Evolutionary conservation across 2,888 invertebrate genomes (phyloP).

Genomic region (Abrostola tripartita): DNA sequence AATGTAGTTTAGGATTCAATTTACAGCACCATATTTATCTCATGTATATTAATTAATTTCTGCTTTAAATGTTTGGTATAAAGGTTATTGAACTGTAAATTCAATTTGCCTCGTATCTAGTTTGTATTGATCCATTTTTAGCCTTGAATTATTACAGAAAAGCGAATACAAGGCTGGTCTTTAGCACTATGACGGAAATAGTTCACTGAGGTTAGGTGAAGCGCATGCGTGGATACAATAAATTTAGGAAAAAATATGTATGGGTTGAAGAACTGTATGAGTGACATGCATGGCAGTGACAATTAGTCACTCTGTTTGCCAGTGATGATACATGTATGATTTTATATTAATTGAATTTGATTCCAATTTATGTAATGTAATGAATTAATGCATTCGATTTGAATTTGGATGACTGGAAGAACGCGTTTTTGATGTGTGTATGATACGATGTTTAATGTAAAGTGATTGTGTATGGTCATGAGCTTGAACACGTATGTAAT

Average conservation of each 20-base stretch:
- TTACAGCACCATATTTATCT: not conserved
- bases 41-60: not conserved
- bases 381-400: too few relatives aligned
- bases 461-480: too few relatives aligned
- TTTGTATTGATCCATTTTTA: constrained; percentile 15
- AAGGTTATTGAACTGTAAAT: constrained; percentile 16
- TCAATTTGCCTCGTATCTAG: constrained; percentile 3
- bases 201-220: not conserved
- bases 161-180: constrained; percentile 42
- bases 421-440: too few relatives aligned
- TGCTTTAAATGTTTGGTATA: constrained; percentile 1
- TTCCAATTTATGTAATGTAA: too few relatives aligned
- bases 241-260: too few relatives aligned
- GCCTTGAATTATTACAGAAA: constrained; percentile 36
- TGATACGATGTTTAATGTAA: too few relatives aligned
- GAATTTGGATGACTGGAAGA: too few relatives aligned
- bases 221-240: not conserved
- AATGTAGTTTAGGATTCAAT: constrained; percentile 10
- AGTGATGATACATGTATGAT: not conserved
- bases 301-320: too few relatives aligned
- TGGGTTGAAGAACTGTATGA: not conserved
- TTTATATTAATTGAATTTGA: not conserved
- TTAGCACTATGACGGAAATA: constrained; percentile 23
- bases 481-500: too few relatives aligned
- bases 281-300: not conserved